Evolutionary conservation across 1,140 invertebrate species (phyloP).

Genomic region (Tetramorium simillimum): DNA sequence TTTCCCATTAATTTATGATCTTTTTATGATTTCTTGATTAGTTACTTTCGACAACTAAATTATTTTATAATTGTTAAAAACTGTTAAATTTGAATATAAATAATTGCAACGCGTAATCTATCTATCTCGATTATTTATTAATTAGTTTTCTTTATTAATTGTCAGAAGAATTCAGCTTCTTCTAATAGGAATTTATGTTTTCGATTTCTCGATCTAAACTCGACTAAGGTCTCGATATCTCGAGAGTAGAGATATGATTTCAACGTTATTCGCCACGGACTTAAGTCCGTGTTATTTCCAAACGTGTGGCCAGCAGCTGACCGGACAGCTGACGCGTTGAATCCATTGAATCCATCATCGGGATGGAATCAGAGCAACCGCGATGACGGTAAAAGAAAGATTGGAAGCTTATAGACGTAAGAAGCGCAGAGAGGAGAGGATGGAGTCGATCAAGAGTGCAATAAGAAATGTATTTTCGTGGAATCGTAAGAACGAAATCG

Average conservation of each 20-base stretch:
- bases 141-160: no score
- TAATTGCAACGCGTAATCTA: no score
- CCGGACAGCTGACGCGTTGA: background rate
- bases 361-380: background rate
- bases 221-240: background rate
- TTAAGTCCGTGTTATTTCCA: no score
- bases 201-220: background rate
- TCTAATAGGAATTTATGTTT: background rate
- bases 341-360: no score
- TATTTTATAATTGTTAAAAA: no score
- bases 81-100: no score
- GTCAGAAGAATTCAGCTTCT: no score
- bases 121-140: no score
- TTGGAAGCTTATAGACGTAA: constrained; percentile 76
- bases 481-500: constrained; percentile 45
- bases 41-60: no score
- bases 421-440: constrained; percentile 74
- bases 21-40: no score
- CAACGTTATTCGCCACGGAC: no score
- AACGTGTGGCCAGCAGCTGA: background rate
- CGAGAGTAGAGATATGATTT: background rate
- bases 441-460: constrained; percentile 72
- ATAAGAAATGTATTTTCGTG: constrained; percentile 72
- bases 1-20: no score
- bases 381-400: constrained; percentile 74